Conservation (phyloP, 2,888 invertebrate genomes). For the Embidobia sp. region DNA sequence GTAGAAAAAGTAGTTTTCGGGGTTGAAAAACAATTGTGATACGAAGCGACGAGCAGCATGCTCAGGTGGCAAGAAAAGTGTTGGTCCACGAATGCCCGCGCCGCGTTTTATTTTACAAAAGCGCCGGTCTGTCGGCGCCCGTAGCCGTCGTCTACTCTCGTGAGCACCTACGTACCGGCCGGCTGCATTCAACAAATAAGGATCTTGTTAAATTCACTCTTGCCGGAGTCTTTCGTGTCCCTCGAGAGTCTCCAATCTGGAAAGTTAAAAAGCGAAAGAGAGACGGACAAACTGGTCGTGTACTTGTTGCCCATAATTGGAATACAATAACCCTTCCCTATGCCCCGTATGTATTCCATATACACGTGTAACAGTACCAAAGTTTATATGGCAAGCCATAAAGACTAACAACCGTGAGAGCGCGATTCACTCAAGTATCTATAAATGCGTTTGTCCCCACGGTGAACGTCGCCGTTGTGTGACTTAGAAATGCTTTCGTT, state of each 20-base stretch:
- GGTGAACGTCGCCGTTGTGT: constrained; percentile 7
- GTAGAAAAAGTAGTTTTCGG: too few relatives aligned
- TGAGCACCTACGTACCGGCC: constrained; percentile 67
- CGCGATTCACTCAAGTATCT: constrained; percentile 18
- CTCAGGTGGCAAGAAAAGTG: constrained; percentile 69
- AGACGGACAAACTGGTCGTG: constrained; percentile 59
- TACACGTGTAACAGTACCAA: constrained; percentile 61
- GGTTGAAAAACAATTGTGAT: not conserved
- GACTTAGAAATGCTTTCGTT: too few relatives aligned
- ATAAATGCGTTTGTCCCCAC: constrained; percentile 6
- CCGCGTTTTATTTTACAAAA: constrained; percentile 63
- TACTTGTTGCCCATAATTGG: constrained; percentile 67
- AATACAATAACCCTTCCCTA: constrained; percentile 59
- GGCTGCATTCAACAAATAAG: constrained; percentile 74
- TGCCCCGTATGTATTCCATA: constrained; percentile 43
- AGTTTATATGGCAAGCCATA: constrained; percentile 47
- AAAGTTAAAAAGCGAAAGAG: constrained; percentile 44
- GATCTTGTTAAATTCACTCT: constrained; percentile 74
- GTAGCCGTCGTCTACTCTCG: constrained; percentile 49
- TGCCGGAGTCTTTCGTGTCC: constrained; percentile 61
- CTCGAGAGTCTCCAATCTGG: constrained; percentile 53
- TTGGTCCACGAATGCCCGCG: constrained; percentile 62
- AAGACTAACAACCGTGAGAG: constrained; percentile 59
- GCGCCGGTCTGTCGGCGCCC: constrained; percentile 63
- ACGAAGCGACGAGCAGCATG: constrained; percentile 42